phyloP scores from a whole-genome alignment of 2,797 vertebrate genomes.

The Thamnophis elegans region DNA sequence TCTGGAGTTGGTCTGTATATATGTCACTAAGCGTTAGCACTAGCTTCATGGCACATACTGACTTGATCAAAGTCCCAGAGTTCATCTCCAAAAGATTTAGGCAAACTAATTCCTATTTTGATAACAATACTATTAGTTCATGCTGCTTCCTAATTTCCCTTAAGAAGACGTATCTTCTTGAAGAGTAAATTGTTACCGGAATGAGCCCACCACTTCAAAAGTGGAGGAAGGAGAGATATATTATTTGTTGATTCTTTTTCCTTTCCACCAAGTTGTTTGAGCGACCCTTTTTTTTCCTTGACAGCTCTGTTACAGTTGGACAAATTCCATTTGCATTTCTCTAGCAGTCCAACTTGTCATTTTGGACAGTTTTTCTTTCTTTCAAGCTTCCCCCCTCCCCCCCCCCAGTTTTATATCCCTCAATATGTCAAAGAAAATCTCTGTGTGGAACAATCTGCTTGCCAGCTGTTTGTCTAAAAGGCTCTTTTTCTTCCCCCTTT shows the following conservation, averaged over 20 bases:
- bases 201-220: not conserved
- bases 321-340: constrained; percentile 40
- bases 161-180: not conserved
- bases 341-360: constrained; percentile 32
- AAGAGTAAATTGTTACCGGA: not conserved
- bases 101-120: not conserved
- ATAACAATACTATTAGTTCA: not conserved
- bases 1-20: not conserved
- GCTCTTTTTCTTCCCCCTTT: constrained; percentile 25
- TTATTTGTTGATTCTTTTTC: not conserved
- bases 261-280: not conserved
- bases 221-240: not conserved
- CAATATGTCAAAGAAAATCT: not conserved
- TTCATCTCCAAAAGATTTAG: not conserved
- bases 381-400: accelerated
- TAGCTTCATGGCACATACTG: not conserved
- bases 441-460: accelerated
- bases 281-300: constrained; percentile 26
- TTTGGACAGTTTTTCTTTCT: constrained; percentile 43
- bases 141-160: not conserved
- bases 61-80: not conserved
- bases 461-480: not conserved
- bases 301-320: constrained; percentile 47
- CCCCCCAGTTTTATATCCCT: constrained; percentile 11
- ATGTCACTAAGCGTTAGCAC: not conserved